Evolutionary conservation across 2,797 vertebrate species (phyloP), one percentile per base, ranked within the genome.

Genomic region (Phalanger gymnotis): DNA sequence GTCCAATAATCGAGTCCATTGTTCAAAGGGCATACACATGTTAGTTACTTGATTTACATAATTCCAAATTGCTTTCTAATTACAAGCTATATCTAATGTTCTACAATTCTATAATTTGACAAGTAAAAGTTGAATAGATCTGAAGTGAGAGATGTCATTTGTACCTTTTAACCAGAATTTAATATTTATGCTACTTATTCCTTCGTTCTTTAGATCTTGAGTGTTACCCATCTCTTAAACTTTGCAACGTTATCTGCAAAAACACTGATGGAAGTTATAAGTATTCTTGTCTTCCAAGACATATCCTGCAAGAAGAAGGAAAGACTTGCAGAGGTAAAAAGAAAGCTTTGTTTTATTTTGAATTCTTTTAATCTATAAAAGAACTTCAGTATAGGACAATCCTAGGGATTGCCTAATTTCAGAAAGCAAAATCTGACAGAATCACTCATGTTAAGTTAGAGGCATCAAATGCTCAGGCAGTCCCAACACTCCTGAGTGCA

Each of bases 231-330:
- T 99, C 99, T 96, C 99, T 99, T 0, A 98, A 99, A 92, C 98
- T 98, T 0, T 99, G 99, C 98, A 99, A 98, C 97, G 99, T 99
- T 95, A 98, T 99, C 97, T 99, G 99, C 98, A 99, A 99, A 96
- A 99, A 99, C 94, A 95, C 97, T 0, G 98, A 99, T 95, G 99
- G 98, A 34, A 99, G 98, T 92, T 99, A 98, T 92, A 98, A 98
- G 81, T 99, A 98, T 92, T 99, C 98, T 0, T 99, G 99, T 89
- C 99, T 98, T 0, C 96, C 98, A 90, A 98, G 99, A 0, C 99
- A 99, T 0, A 30, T 98, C 54, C 97, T 99, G 22, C 99, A 99
- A 90, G 99, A 99, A 90, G 99, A 99, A 53, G 98, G 98, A n/a
- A 99, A 99, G 97, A 98, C 98, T 0, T 99, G 99, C 95, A 99